Conservation (phyloP, 2,888 invertebrate genomes). For the Augiades crinisus region DNA sequence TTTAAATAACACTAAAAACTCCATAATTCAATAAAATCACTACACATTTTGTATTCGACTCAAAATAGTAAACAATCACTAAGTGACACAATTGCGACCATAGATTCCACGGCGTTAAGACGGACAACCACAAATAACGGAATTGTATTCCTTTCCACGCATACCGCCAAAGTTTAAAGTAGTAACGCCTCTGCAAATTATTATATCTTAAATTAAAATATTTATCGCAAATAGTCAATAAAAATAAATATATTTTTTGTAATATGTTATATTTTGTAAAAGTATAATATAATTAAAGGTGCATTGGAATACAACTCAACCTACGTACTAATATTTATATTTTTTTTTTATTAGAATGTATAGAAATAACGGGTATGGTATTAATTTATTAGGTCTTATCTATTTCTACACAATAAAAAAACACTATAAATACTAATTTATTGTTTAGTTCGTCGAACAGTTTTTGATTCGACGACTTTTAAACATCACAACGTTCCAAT, state of each 20-base stretch:
- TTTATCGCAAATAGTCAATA: neutral
- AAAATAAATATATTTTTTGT: no score
- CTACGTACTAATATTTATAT: no score
- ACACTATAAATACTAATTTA: no score
- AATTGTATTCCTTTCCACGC: slow-evolving; percentile 50
- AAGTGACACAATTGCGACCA: slow-evolving; percentile 75
- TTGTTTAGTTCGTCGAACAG: no score
- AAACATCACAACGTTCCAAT: no score
- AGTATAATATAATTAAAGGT: neutral
- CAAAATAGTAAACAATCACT: slow-evolving; percentile 76
- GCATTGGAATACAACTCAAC: neutral
- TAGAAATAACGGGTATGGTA: no score
- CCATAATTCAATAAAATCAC: slow-evolving; percentile 27
- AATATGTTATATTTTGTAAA: neutral
- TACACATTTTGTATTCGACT: slow-evolving; percentile 49
- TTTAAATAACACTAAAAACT: neutral
- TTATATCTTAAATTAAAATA: neutral
- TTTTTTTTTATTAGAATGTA: neutral
- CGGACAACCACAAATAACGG: slow-evolving; percentile 68
- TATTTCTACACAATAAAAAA: no score
- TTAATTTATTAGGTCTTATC: no score
- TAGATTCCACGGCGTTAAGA: slow-evolving; percentile 74
- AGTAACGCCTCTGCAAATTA: no score
- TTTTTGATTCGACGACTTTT: no score
- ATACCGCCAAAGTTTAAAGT: no score